Percentiles rank a stretch among this genome's conserved stretches.
phyloP scores from a whole-genome alignment of 2,888 invertebrate genomes.

The Philereme transversata region DNA sequence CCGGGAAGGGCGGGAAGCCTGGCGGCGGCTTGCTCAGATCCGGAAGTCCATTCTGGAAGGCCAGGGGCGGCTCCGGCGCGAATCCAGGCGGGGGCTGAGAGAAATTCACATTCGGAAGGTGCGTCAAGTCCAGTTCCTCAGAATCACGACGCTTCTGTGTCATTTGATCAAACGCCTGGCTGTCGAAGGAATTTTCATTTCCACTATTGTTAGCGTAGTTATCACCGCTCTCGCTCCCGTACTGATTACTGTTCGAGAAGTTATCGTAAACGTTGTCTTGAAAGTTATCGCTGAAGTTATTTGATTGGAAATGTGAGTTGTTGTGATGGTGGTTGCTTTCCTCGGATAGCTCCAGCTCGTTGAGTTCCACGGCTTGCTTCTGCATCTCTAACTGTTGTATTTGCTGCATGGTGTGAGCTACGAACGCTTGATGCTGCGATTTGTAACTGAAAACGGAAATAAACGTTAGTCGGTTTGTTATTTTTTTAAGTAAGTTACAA shows the following conservation, averaged over 20 bases:
- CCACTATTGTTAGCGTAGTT: slow-evolving; percentile 76
- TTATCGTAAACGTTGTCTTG: slow-evolving; percentile 62
- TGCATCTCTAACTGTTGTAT: slow-evolving; percentile 93
- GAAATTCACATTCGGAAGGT: slow-evolving; percentile 75
- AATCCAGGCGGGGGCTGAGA: slow-evolving; percentile 80
- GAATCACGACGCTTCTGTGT: slow-evolving; percentile 55
- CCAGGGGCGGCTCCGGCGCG: slow-evolving; percentile 59
- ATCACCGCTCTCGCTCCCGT: slow-evolving; percentile 74
- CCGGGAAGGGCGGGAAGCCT: slow-evolving; percentile 86
- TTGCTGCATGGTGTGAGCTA: slow-evolving; percentile 94
- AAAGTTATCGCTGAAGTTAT: slow-evolving; percentile 67
- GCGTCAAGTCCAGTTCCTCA: slow-evolving; percentile 65
- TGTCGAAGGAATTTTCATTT: slow-evolving; percentile 80
- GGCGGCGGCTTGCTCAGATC: slow-evolving; percentile 95
- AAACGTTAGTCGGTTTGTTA: background rate
- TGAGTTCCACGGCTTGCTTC: slow-evolving; percentile 86
- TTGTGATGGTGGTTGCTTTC: slow-evolving; percentile 49
- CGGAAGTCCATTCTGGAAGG: slow-evolving; percentile 87
- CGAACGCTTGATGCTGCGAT: slow-evolving; percentile 97
- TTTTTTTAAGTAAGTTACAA: background rate
- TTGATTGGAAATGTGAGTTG: slow-evolving; percentile 62
- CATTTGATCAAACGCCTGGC: slow-evolving; percentile 74
- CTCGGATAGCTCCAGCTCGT: slow-evolving; percentile 65
- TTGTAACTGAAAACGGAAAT: slow-evolving; percentile 86
- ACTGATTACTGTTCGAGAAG: slow-evolving; percentile 59